These are phyloP conservation scores for Phoeniculus purpureus DNA, from an alignment of 2,797 vertebrate genomes.

Conservation along the genomic window DNA sequence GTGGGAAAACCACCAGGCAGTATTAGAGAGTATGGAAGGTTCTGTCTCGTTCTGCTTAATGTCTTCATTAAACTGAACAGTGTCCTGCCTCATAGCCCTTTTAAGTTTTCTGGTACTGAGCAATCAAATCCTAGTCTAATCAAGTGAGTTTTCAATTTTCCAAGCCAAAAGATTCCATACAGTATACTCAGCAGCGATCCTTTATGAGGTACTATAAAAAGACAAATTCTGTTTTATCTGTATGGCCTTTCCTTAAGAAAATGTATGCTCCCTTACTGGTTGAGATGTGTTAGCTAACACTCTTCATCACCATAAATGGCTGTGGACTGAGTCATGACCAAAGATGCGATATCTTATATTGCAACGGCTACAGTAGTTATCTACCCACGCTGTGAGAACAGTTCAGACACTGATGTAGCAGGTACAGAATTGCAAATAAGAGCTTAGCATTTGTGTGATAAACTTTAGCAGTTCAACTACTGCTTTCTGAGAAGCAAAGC, in stretches of 20 bases:
- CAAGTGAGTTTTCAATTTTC: conserved; percentile 16
- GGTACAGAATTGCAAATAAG: conserved; percentile 70
- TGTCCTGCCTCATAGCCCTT: neutral
- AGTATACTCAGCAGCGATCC: neutral
- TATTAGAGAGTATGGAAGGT: neutral
- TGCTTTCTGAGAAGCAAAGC: conserved; percentile 23
- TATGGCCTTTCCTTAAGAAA: conserved; percentile 54
- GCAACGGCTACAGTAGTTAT: conserved; percentile 47
- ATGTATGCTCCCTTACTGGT: conserved; percentile 52
- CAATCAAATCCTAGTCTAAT: conserved; percentile 7
- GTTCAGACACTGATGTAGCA: conserved; percentile 63
- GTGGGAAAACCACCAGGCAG: neutral
- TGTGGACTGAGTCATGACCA: conserved; percentile 64
- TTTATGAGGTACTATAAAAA: conserved; percentile 54
- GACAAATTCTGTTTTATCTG: conserved; percentile 24
- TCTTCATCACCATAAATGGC: conserved; percentile 46
- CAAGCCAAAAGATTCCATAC: conserved; percentile 6
- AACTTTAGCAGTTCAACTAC: conserved; percentile 62
- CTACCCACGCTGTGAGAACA: conserved; percentile 61
- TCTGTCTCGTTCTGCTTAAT: neutral
- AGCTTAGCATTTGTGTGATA: conserved; percentile 68
- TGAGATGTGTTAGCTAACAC: conserved; percentile 67
- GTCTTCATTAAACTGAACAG: neutral
- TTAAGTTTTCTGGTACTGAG: neutral
- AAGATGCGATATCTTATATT: conserved; percentile 46